These are phyloP conservation scores for Lasioglossum vierecki DNA, from an alignment of 2,888 invertebrate genomes.

Conservation along the genomic window DNA sequence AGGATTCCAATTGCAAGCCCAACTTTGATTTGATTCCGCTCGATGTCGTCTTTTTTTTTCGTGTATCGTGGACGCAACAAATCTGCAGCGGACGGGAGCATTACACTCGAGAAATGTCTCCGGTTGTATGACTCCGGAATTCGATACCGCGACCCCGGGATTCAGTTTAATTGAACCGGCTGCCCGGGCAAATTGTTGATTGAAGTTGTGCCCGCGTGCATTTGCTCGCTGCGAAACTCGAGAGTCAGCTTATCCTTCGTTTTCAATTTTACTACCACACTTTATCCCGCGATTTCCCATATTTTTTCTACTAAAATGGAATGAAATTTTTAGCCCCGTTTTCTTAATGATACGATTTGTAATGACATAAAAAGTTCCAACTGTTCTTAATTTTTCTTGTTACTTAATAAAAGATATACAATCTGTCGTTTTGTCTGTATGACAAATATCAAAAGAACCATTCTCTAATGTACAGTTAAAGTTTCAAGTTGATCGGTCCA, in stretches of 20 bases:
- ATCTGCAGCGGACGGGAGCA: slow-evolving; percentile 59
- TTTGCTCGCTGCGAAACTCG: neutral
- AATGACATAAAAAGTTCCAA: too few species aligned
- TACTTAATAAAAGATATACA: neutral
- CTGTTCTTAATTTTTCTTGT: neutral
- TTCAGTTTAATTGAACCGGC: slow-evolving; percentile 31
- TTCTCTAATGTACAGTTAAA: too few species aligned
- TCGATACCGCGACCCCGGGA: slow-evolving; percentile 1
- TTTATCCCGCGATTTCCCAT: neutral
- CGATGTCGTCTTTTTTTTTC: slow-evolving; percentile 54
- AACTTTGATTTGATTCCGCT: slow-evolving; percentile 81
- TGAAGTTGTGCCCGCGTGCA: neutral
- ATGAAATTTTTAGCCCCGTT: neutral
- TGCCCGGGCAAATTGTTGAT: slow-evolving; percentile 2
- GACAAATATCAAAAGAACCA: neutral
- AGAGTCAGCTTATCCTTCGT: neutral
- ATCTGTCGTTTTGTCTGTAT: neutral
- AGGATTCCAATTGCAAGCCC: slow-evolving; percentile 73
- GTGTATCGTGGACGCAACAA: slow-evolving; percentile 60
- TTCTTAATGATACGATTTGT: neutral
- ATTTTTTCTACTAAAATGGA: neutral
- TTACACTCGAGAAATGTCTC: slow-evolving; percentile 6
- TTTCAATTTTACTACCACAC: neutral
- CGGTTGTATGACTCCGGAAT: slow-evolving; percentile 10
- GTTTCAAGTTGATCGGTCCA: neutral